phyloP scores from a whole-genome alignment of 2,113 vertebrate species.

The Charadrius vociferus region DNA sequence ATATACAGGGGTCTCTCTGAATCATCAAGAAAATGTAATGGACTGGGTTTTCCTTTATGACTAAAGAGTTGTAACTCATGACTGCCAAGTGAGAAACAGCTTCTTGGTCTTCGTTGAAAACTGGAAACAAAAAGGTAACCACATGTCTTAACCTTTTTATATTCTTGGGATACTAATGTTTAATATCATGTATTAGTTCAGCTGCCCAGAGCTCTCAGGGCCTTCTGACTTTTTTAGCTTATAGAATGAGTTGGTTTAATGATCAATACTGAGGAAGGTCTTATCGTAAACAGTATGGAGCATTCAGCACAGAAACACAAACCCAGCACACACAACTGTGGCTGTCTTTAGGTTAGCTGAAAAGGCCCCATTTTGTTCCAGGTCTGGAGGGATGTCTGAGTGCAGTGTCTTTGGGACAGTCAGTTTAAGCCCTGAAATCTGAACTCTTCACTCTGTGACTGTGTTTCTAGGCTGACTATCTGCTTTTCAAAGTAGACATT shows the following conservation, averaged over 20 bases:
- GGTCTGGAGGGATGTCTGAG: neutral
- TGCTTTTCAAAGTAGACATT: neutral
- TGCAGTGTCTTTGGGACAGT: neutral
- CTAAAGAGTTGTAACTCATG: neutral
- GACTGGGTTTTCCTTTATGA: neutral
- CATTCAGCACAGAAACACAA: neutral
- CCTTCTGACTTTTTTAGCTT: neutral
- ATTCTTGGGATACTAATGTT: neutral
- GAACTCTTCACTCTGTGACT: neutral
- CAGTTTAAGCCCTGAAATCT: neutral
- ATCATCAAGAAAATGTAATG: neutral
- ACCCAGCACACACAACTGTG: fast-evolving
- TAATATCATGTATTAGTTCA: neutral
- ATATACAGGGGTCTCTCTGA: neutral
- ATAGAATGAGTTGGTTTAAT: neutral
- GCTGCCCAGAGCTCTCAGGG: neutral
- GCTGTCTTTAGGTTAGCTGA: neutral
- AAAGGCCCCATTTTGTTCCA: neutral
- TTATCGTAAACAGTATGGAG: neutral
- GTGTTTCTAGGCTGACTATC: neutral
- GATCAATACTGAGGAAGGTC: neutral
- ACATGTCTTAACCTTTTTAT: neutral
- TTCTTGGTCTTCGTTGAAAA: neutral
- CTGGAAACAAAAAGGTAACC: neutral
- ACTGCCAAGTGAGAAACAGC: neutral